Percentiles rank a stretch among this genome's conserved stretches.
Evolutionary conservation across 2,113 vertebrate genomes (phyloP).

Genomic region (Mungos mungo): DNA sequence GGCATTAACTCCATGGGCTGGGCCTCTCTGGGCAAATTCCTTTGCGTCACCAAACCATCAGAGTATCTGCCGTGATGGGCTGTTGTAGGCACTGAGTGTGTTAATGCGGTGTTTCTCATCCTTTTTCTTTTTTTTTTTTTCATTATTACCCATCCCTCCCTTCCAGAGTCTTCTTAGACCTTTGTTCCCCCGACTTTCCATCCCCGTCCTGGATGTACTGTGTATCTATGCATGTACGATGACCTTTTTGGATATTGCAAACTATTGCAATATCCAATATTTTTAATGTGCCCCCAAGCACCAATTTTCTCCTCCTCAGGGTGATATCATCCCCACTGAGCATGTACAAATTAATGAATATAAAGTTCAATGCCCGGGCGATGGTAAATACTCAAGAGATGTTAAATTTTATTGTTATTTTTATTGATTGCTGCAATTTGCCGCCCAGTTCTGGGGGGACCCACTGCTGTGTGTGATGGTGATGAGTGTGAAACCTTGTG

Average conservation of each 20-base stretch:
- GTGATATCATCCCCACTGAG: neutral
- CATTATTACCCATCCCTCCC: neutral
- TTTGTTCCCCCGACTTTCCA: too few relatives aligned
- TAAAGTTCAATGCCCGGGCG: neutral
- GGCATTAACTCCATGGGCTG: neutral
- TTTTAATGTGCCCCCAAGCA: neutral
- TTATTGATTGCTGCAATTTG: neutral
- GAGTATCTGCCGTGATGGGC: neutral
- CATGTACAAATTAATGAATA: neutral
- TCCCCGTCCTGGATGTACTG: rapidly evolving
- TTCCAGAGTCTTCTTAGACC: neutral
- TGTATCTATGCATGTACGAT: neutral
- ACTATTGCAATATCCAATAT: neutral
- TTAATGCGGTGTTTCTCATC: neutral
- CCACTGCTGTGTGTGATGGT: neutral
- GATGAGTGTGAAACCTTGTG: neutral
- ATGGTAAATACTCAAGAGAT: neutral
- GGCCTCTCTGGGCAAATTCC: neutral
- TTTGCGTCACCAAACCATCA: neutral
- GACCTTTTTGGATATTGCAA: neutral
- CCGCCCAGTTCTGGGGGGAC: neutral
- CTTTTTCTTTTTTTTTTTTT: neutral
- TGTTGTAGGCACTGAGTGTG: neutral
- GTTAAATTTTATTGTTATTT: neutral
- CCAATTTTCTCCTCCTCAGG: neutral